Conservation (phyloP, 2,797 vertebrate genomes). For the Lepidocolaptes lacrymiger region DNA sequence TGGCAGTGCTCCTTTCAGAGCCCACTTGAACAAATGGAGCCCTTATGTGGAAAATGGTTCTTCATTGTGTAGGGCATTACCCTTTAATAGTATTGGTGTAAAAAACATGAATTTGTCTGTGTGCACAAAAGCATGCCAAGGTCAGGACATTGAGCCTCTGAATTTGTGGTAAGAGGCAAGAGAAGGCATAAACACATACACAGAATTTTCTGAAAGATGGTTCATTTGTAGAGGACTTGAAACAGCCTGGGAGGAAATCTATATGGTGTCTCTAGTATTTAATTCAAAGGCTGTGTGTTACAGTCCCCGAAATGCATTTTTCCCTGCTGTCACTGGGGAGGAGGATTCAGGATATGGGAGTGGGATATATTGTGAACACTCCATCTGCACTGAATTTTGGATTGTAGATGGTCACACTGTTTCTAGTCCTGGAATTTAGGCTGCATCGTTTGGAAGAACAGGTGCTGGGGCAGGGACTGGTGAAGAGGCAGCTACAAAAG, state of each 20-base stretch:
- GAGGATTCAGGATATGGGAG: background rate
- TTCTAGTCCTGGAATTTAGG: background rate
- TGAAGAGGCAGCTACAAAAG: background rate
- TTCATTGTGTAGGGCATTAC: background rate
- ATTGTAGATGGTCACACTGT: background rate
- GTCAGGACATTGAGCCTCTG: background rate
- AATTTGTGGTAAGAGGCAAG: background rate
- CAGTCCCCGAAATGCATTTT: background rate
- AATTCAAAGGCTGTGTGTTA: background rate
- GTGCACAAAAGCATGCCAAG: background rate
- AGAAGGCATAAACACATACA: rapidly evolving
- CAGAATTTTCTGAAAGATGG: background rate
- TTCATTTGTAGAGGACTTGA: background rate
- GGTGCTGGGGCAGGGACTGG: background rate
- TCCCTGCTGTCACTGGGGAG: background rate
- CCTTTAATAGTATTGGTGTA: background rate
- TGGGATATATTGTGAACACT: background rate
- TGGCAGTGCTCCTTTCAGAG: background rate
- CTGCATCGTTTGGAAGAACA: background rate
- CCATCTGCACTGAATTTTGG: background rate
- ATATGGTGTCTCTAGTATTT: background rate
- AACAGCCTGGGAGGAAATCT: background rate
- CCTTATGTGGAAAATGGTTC: background rate
- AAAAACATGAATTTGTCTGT: background rate
- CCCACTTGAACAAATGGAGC: background rate